These are phyloP conservation scores for Sitta carolinensis DNA, from an alignment of 2,797 vertebrate species.

Conservation along the genomic window DNA sequence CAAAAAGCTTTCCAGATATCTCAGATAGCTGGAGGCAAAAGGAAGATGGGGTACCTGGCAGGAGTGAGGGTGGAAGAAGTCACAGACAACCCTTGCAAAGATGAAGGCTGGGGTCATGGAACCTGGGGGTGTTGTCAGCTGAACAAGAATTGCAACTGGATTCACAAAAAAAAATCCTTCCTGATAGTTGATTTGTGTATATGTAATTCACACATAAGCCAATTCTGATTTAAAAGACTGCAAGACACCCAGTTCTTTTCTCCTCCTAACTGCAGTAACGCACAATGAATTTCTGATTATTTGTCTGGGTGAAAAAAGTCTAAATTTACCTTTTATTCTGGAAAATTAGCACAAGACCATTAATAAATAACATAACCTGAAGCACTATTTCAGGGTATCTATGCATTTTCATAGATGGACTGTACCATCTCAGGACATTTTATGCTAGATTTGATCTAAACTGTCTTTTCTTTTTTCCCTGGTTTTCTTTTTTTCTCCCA, in stretches of 20 bases:
- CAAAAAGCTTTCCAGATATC: background rate
- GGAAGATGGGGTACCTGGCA: background rate
- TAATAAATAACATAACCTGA: background rate
- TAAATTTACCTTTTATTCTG: background rate
- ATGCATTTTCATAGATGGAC: background rate
- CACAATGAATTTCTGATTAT: background rate
- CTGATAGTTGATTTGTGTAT: background rate
- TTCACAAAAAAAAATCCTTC: background rate
- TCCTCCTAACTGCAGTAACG: background rate
- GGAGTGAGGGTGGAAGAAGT: background rate
- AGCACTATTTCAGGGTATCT: background rate
- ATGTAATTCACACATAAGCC: background rate
- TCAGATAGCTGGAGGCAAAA: background rate
- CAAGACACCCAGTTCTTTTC: background rate
- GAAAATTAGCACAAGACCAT: background rate
- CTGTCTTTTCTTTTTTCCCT: background rate
- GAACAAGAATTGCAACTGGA: background rate
- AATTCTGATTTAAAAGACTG: background rate
- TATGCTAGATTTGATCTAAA: background rate
- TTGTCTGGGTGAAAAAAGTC: background rate
- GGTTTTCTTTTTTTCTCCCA: background rate
- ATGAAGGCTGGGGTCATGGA: background rate
- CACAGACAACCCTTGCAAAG: rapidly evolving
- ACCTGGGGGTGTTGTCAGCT: background rate
- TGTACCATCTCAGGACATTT: background rate